Evolutionary conservation across 2,797 vertebrate genomes (phyloP).

Genomic region (Tragopan temminckii): DNA sequence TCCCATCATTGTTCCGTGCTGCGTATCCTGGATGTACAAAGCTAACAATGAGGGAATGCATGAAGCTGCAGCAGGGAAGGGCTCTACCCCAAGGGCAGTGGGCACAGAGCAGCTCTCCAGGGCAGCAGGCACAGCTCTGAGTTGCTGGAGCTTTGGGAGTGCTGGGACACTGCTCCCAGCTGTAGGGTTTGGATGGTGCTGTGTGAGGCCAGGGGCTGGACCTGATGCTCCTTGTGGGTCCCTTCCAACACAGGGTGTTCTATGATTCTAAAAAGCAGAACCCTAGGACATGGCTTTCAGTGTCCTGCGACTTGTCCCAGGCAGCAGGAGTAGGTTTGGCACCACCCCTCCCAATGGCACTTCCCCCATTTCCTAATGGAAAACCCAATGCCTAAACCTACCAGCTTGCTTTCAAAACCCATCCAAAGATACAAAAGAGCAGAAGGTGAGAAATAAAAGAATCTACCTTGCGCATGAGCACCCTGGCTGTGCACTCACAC

Average conservation of each 20-base stretch:
- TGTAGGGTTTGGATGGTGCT: too few relatives aligned
- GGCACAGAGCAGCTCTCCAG: too few relatives aligned
- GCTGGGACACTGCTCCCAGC: too few relatives aligned
- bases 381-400: neutral
- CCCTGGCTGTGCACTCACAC: fast-evolving
- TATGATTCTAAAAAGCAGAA: neutral
- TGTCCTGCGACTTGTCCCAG: neutral
- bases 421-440: neutral
- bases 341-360: neutral
- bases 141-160: too few relatives aligned
- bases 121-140: too few relatives aligned
- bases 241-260: too few relatives aligned
- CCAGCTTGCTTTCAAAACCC: constrained; percentile 12
- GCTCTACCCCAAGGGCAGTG: too few relatives aligned
- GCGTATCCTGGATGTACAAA: neutral
- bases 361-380: neutral
- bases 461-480: fast-evolving
- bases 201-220: too few relatives aligned
- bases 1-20: neutral
- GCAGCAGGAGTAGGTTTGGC: neutral
- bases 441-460: neutral
- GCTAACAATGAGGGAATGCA: neutral
- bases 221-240: too few relatives aligned
- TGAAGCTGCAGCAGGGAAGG: neutral
- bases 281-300: neutral